Evolutionary conservation across 2,113 vertebrate genomes (phyloP).

Genomic region (Cervus canadensis): DNA sequence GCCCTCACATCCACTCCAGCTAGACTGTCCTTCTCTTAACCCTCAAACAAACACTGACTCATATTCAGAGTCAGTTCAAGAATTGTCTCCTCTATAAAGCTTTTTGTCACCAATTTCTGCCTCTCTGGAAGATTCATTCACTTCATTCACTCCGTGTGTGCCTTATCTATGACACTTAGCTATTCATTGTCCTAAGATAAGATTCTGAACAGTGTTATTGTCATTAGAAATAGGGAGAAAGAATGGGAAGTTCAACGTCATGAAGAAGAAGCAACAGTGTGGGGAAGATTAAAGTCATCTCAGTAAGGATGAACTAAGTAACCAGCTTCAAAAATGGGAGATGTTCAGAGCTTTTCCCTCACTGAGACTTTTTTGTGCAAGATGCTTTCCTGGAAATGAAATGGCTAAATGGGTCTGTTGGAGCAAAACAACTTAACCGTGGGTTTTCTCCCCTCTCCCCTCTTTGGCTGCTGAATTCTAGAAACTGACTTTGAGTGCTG

Average conservation of each 20-base stretch:
- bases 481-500: background rate
- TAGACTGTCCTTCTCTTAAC: background rate
- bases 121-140: background rate
- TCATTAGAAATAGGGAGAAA: background rate
- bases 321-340: background rate
- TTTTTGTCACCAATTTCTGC: background rate
- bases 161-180: background rate
- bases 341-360: background rate
- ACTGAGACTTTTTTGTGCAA: background rate
- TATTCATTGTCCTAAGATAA: background rate
- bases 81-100: background rate
- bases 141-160: background rate
- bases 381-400: background rate
- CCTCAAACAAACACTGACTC: background rate
- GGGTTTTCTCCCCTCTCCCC: background rate
- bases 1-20: background rate
- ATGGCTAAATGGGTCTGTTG: background rate
- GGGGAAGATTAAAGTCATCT: background rate
- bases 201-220: background rate
- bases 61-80: background rate
- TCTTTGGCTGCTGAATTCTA: constrained; percentile 9
- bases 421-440: background rate
- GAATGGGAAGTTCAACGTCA: background rate
- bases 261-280: background rate
- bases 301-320: background rate